Conservation (phyloP, 1,140 invertebrate genomes). For the Helicorthomorpha holstii region DNA sequence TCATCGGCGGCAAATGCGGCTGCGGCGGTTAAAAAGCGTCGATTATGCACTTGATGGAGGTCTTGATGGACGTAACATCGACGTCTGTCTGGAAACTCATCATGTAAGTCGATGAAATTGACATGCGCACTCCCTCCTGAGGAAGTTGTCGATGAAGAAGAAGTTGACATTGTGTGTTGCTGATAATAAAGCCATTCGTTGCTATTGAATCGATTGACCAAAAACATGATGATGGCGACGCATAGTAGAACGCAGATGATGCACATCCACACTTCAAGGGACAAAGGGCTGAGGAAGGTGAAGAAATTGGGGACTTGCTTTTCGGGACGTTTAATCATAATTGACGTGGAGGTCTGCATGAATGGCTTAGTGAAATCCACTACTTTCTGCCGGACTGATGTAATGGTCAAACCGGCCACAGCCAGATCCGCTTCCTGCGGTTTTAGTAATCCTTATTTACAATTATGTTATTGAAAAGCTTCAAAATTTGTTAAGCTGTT, state of each 20-base stretch:
- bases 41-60: too few species aligned
- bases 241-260: constrained; percentile 34
- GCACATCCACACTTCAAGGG: constrained; percentile 36
- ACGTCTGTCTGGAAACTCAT: too few species aligned
- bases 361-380: constrained; percentile 43
- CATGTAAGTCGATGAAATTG: constrained; percentile 37
- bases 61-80: too few species aligned
- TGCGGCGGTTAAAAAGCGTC: too few species aligned
- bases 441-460: too few species aligned
- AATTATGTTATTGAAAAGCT: too few species aligned
- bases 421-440: constrained; percentile 34
- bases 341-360: constrained; percentile 39
- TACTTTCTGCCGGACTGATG: constrained; percentile 32
- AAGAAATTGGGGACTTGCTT: constrained; percentile 32
- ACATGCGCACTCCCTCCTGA: too few species aligned
- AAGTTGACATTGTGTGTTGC: constrained; percentile 20
- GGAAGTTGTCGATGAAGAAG: too few species aligned
- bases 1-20: neutral
- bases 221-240: constrained; percentile 31
- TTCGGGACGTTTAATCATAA: constrained; percentile 38
- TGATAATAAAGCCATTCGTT: too few species aligned
- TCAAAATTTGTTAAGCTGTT: too few species aligned
- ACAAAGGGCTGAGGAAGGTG: constrained; percentile 37
- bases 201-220: constrained; percentile 36
- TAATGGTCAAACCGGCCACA: constrained; percentile 37